Evolutionary conservation across 1,140 invertebrate genomes (phyloP).

Genomic region (Aradophagus sp.): DNA sequence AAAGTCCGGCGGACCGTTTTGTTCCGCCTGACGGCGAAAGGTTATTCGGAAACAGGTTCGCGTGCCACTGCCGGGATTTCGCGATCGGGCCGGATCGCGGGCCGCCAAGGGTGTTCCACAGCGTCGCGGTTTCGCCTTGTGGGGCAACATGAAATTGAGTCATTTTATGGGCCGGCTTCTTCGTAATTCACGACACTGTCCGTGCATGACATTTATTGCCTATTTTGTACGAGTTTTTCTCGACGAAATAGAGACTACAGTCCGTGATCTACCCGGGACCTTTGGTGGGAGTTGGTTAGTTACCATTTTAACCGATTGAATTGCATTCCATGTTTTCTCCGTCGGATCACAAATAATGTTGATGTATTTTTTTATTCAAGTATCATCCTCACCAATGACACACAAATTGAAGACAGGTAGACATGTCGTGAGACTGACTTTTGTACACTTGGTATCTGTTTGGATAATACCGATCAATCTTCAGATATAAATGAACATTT

Average conservation of each 20-base stretch:
- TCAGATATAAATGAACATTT: no score
- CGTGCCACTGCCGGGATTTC: conserved; percentile 8
- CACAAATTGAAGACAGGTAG: no score
- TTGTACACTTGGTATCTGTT: no score
- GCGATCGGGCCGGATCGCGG: conserved; percentile 13
- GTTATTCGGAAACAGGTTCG: conserved; percentile 43
- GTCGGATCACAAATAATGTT: no score
- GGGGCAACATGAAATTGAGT: conserved; percentile 66
- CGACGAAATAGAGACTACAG: not conserved
- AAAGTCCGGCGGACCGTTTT: conserved; percentile 72
- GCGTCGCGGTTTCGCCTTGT: conserved; percentile 63
- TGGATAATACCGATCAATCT: no score
- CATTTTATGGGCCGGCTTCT: conserved; percentile 70
- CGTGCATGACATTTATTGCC: conserved; percentile 68
- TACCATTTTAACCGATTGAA: no score
- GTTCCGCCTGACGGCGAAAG: conserved; percentile 48
- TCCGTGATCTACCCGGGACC: no score
- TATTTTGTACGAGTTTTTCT: conserved; percentile 48
- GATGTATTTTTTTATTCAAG: no score
- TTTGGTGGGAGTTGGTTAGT: no score
- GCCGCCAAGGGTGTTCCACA: conserved; percentile 40
- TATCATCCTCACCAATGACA: no score
- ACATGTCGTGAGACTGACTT: no score
- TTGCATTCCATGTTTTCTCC: no score
- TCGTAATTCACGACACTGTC: conserved; percentile 72